These are phyloP conservation scores for Lepidotrigona ventralis DNA, from an alignment of 1,140 invertebrate genomes.

Conservation along the genomic window DNA sequence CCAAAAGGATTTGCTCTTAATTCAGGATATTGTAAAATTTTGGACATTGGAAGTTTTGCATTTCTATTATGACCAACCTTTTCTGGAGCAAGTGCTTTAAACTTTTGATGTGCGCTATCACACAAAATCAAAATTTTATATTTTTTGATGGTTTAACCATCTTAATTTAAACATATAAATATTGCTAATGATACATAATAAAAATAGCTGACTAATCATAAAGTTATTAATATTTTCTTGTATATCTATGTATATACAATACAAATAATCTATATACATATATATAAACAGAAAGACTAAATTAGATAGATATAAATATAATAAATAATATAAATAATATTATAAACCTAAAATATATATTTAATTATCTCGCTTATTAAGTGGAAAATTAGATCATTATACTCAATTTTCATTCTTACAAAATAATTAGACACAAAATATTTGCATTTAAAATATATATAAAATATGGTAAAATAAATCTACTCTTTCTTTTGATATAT, in stretches of 20 bases:
- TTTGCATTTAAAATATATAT: not conserved
- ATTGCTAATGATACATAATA: conserved; percentile 24
- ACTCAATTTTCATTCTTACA: not conserved
- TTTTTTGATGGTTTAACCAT: conserved; percentile 27
- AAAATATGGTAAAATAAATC: not conserved
- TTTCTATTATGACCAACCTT: conserved; percentile 92
- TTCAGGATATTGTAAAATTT: conserved; percentile 90
- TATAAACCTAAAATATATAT: not conserved
- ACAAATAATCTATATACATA: not conserved
- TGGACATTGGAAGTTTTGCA: conserved; percentile 90
- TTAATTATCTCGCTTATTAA: too few species aligned
- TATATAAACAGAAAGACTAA: too few species aligned
- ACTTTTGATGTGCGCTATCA: conserved; percentile 91
- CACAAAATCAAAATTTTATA: not conserved
- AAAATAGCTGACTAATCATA: not conserved
- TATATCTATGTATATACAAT: not conserved
- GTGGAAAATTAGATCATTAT: too few species aligned
- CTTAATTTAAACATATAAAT: conserved; percentile 38
- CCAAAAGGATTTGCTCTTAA: conserved; percentile 92
- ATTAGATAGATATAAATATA: not conserved
- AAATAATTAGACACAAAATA: not conserved
- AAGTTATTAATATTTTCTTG: not conserved
- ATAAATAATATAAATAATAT: not conserved
- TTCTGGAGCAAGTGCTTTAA: conserved; percentile 90
- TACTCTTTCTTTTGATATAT: not conserved